Percentiles rank a stretch among this genome's conserved stretches.
Evolutionary conservation across 2,797 vertebrate species (phyloP).

Genomic region (Pyrocephalus nanus): DNA sequence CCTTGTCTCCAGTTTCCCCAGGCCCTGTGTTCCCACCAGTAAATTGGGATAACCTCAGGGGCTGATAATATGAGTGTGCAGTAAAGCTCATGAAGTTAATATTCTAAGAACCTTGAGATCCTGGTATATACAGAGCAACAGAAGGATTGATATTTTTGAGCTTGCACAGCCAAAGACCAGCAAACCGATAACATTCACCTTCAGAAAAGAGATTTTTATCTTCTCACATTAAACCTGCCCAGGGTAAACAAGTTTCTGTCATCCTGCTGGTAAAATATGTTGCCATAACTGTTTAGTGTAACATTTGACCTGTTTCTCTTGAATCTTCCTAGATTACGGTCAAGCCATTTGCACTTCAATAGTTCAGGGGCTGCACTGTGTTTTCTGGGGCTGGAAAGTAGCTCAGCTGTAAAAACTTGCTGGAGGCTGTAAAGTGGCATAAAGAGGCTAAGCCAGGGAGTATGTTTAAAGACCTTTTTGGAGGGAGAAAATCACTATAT

Average conservation of each 20-base stretch:
- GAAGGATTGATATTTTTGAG: not conserved
- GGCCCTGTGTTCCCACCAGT: not conserved
- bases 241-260: not conserved
- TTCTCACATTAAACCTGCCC: not conserved
- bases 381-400: constrained; percentile 8
- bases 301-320: constrained; percentile 45
- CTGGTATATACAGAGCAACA: not conserved
- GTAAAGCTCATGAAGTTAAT: not conserved
- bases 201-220: constrained; percentile 15
- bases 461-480: not conserved
- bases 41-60: not conserved
- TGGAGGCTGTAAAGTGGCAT: constrained; percentile 6
- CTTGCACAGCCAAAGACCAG: not conserved
- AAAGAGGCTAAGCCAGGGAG: not conserved
- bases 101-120: not conserved
- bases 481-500: not conserved
- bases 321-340: constrained; percentile 1
- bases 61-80: not conserved
- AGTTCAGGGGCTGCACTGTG: not conserved
- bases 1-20: not conserved
- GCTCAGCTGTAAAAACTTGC: constrained; percentile 38
- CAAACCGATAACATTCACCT: not conserved
- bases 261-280: constrained; percentile 26
- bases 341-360: constrained; percentile 50
- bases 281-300: not conserved